Evolutionary conservation across 1,140 invertebrate genomes (phyloP), one percentile per base, ranked within the genome.

Genomic region (Tetramorium parvispinum): DNA sequence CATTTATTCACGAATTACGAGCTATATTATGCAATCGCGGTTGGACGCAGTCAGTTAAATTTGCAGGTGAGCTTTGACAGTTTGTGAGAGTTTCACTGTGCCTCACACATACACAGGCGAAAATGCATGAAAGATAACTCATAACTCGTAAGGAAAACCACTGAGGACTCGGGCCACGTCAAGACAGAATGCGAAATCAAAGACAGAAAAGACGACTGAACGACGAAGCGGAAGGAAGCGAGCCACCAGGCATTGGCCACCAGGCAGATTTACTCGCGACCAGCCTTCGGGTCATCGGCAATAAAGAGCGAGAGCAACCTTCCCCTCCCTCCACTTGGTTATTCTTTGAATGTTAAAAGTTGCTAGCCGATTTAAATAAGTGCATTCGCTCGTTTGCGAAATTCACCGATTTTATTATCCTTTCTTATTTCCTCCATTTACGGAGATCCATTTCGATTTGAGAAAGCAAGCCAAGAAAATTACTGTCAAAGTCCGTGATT

Each of bases 151-250:
- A 49, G 53, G 55, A 59, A 75, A 73, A 61, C 40, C 61, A 32
- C 65, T 3, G 32, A 11, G 77, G 43, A 61, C 53, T 61, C 24
- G 32, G 61, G 32, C 53, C 61, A 61, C 37, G 76, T 79, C 73
- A 87, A 92, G 86, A 92, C 86, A 73, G 91, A 92, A 93, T 93
- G 77, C 46, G 37, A 92, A 87, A 93, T 93, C 92, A 93, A 93
- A 93, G 91, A 81, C 71, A 27, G 71, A 83, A 88, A 88, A 78
- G 86, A 85, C 66, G 40, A 21, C 40, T 53, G 88, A 71, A 90
- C 43, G 51, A 55, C 43, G 51, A 55, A 2, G 55, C 40, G 8
- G 40, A 57, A 40, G 18, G 75, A 88, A 68, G n/a, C 27, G 11
- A 49, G 11, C 16, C 3, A 11, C 8, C 4, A 21, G 3, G 3